Evolutionary conservation across 2,113 vertebrate genomes (phyloP).

Genomic region (Butorides virescens): DNA sequence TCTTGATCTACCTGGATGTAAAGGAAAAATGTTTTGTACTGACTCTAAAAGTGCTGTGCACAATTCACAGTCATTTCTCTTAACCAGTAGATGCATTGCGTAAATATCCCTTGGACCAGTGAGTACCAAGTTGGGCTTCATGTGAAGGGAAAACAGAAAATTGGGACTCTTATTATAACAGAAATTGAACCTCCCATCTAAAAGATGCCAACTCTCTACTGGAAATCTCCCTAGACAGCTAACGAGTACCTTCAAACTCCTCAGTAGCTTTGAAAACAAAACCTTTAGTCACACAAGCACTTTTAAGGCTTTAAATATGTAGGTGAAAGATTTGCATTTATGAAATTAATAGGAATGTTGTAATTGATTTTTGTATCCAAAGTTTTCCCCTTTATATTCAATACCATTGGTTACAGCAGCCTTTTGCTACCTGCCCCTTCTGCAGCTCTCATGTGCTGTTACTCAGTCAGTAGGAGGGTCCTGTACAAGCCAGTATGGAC

Average conservation of each 20-base stretch:
- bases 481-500: rapidly evolving
- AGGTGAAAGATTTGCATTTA: neutral
- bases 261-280: neutral
- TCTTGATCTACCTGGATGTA: neutral
- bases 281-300: neutral
- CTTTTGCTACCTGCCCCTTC: neutral
- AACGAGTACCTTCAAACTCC: neutral
- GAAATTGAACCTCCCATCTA: neutral
- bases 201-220: neutral
- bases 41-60: neutral
- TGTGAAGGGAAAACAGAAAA: neutral
- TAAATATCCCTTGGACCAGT: neutral
- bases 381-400: neutral
- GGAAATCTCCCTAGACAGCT: neutral
- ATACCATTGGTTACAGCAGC: neutral
- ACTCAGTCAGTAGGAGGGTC: neutral
- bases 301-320: neutral
- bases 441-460: neutral
- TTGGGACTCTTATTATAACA: neutral
- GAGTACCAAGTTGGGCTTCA: neutral
- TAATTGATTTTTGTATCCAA: neutral
- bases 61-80: neutral
- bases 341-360: neutral
- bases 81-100: neutral
- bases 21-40: neutral